These are phyloP conservation scores for Anticlea derivata DNA, from an alignment of 2,888 invertebrate genomes.

Conservation along the genomic window DNA sequence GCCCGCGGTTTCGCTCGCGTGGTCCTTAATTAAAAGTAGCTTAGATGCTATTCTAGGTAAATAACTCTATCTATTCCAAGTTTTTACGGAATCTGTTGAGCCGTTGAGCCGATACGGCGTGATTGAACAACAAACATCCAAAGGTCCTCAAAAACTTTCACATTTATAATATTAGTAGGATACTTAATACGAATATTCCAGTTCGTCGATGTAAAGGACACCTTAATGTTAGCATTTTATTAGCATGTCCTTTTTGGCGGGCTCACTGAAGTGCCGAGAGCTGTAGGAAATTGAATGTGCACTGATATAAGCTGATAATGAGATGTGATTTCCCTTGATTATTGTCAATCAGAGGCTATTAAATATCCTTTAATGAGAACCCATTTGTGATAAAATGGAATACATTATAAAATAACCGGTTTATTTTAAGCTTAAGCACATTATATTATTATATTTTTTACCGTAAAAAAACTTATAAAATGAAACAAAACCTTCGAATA, in stretches of 20 bases:
- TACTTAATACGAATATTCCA: conserved; percentile 4
- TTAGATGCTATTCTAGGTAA: no score
- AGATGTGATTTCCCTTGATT: conserved; percentile 20
- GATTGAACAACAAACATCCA: no score
- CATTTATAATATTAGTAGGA: no score
- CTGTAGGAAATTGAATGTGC: conserved; percentile 20
- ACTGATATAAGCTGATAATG: conserved; percentile 21
- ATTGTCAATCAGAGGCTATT: conserved; percentile 28
- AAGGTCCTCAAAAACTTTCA: no score
- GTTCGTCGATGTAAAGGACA: conserved; percentile 17
- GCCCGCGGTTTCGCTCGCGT: no score
- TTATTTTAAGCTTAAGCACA: neutral
- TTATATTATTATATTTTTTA: no score
- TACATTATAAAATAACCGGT: neutral
- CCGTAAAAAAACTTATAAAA: no score
- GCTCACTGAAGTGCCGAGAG: conserved; percentile 29
- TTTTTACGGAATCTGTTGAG: no score
- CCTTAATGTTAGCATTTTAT: conserved; percentile 33
- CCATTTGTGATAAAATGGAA: conserved; percentile 10
- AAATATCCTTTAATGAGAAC: conserved; percentile 15
- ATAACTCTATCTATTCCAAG: no score
- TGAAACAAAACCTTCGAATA: no score
- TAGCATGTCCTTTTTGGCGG: conserved; percentile 21
- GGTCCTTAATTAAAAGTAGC: no score
- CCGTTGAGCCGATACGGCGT: no score